Evolutionary conservation across 2,888 invertebrate species (phyloP).

Genomic region (Erebia ligea): DNA sequence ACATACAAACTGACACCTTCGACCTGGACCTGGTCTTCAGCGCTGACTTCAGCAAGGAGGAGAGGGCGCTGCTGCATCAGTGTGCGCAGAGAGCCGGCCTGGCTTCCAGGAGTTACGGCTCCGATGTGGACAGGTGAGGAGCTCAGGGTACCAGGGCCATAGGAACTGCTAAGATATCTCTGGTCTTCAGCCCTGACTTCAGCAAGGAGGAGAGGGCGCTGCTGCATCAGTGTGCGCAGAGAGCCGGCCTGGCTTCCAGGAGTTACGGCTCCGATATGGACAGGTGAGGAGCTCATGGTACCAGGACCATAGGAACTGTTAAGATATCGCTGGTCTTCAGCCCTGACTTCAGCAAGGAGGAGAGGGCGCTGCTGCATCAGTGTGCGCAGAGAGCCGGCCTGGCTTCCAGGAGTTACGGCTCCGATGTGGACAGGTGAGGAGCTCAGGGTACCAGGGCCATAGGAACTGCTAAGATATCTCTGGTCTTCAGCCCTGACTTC

Average conservation of each 20-base stretch:
- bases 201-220: constrained; percentile 85
- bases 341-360: constrained; percentile 85
- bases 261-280: constrained; percentile 77
- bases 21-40: constrained; percentile 83
- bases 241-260: constrained; percentile 69
- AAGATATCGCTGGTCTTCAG: constrained; percentile 61
- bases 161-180: constrained; percentile 44
- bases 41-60: constrained; percentile 85
- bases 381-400: constrained; percentile 70
- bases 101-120: constrained; percentile 78
- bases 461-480: background rate
- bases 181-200: constrained; percentile 82
- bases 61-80: constrained; percentile 84
- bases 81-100: constrained; percentile 72
- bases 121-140: constrained; percentile 59
- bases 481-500: constrained; percentile 82
- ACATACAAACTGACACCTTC: constrained; percentile 62
- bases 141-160: background rate
- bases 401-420: constrained; percentile 78
- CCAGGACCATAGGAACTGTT: background rate
- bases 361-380: constrained; percentile 84
- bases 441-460: background rate
- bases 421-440: constrained; percentile 60
- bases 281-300: constrained; percentile 44
- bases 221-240: constrained; percentile 81